Conservation (phyloP, 2,113 vertebrate genomes). For the Gadus chalcogrammus region DNA sequence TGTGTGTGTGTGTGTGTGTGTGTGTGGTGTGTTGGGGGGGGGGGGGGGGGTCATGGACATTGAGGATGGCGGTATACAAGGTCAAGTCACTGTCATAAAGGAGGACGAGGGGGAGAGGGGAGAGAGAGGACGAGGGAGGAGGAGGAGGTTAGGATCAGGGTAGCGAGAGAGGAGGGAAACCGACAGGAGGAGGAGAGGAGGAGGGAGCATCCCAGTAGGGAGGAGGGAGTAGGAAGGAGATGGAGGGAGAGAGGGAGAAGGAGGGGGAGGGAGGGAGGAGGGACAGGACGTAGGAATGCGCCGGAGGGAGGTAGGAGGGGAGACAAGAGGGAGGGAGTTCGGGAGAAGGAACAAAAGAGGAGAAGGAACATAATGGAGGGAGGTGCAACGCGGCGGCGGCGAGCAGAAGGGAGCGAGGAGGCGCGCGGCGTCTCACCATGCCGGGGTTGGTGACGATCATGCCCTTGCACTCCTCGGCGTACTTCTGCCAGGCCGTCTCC, state of each 20-base stretch:
- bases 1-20: too few species aligned
- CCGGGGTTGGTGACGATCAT: slow-evolving; percentile 98
- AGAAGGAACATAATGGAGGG: neutral
- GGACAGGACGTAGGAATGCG: too few species aligned
- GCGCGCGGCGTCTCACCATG: slow-evolving; percentile 76
- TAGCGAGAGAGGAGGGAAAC: too few species aligned
- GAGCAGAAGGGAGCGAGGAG: neutral
- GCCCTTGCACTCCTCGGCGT: slow-evolving; percentile 97
- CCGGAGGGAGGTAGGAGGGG: neutral
- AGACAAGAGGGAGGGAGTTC: too few species aligned
- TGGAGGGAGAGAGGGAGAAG: neutral
- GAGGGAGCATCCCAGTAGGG: too few species aligned
- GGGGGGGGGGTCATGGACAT: neutral
- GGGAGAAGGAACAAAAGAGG: neutral
- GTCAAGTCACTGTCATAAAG: slow-evolving; percentile 11
- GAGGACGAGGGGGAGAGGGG: too few species aligned
- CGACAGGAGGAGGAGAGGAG: too few species aligned
- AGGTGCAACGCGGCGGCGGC: neutral
- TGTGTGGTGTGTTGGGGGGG: too few species aligned
- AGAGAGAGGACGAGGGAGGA: too few species aligned
- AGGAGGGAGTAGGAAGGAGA: neutral
- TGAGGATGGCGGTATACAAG: slow-evolving; percentile 5
- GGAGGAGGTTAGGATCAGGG: too few species aligned
- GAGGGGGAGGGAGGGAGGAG: neutral
- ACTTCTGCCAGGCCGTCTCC: slow-evolving; percentile 97